phyloP scores from a whole-genome alignment of 2,888 invertebrate genomes.

The Dasysyrphus albostriatus region DNA sequence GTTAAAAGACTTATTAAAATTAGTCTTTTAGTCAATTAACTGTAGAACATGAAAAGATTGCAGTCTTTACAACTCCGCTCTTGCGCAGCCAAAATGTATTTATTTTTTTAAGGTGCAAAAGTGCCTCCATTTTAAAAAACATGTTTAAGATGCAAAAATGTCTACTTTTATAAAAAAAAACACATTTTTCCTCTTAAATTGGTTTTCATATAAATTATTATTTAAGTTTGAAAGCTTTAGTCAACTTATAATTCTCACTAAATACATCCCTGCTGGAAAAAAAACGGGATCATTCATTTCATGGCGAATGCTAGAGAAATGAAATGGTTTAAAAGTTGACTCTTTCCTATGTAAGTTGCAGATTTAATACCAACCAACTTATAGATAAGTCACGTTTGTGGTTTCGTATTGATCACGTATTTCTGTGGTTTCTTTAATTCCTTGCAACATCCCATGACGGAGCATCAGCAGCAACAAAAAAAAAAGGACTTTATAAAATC shows the following conservation, averaged over 20 bases:
- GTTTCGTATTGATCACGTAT: constrained; percentile 72
- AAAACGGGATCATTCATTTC: constrained; percentile 8
- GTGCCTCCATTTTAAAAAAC: too few relatives aligned
- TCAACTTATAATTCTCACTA: not conserved
- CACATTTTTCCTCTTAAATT: too few relatives aligned
- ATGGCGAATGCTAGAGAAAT: constrained; percentile 1
- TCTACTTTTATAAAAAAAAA: too few relatives aligned
- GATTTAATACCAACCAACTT: constrained; percentile 65
- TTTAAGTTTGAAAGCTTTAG: too few relatives aligned
- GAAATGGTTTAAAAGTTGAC: constrained; percentile 37
- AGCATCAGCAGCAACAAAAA: not conserved
- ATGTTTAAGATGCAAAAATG: too few relatives aligned
- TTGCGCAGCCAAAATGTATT: too few relatives aligned
- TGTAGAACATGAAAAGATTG: too few relatives aligned
- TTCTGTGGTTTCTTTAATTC: constrained; percentile 68
- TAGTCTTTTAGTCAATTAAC: too few relatives aligned
- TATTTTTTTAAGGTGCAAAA: too few relatives aligned
- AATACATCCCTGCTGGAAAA: constrained; percentile 19
- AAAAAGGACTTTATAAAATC: constrained; percentile 60
- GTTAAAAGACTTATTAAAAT: too few relatives aligned
- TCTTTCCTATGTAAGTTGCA: constrained; percentile 50
- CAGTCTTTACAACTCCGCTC: too few relatives aligned
- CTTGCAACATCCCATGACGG: constrained; percentile 51
- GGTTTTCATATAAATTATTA: too few relatives aligned
- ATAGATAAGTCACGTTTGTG: constrained; percentile 70